phyloP scores from a whole-genome alignment of 2,797 vertebrate genomes.

The Centropyge bicolor region DNA sequence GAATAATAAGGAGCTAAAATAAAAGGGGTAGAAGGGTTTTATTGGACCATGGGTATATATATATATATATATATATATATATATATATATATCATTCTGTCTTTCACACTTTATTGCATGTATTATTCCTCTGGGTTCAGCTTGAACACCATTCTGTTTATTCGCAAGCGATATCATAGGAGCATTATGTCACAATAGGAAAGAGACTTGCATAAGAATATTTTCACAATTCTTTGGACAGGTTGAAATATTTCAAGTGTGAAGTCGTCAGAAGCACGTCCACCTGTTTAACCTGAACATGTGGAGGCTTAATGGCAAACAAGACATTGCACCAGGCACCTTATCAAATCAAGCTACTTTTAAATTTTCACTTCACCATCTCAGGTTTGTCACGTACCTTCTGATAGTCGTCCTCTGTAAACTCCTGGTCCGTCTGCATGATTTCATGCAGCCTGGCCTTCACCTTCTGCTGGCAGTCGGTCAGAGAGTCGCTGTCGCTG shows the following conservation, averaged over 20 bases:
- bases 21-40: not conserved
- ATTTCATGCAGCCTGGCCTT: slow-evolving; percentile 94
- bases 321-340: not conserved
- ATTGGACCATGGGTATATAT: not conserved
- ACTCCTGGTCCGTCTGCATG: slow-evolving; percentile 92
- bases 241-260: slow-evolving; percentile 8
- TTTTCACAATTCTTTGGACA: slow-evolving; percentile 17
- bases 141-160: not conserved
- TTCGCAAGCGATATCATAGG: no score
- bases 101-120: not conserved
- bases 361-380: not conserved
- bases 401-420: slow-evolving; percentile 88
- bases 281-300: slow-evolving; percentile 17
- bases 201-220: not conserved
- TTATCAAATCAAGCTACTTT: slow-evolving; percentile 1
- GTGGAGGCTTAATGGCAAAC: not conserved
- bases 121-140: not conserved
- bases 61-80: no score
- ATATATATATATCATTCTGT: not conserved
- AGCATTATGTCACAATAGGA: not conserved
- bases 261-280: not conserved
- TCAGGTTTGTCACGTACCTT: slow-evolving; percentile 53
- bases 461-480: slow-evolving; percentile 94
- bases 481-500: slow-evolving; percentile 94
- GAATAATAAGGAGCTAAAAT: not conserved